These are phyloP conservation scores for Triplophysa siluroides DNA, from an alignment of 2,113 vertebrate species.

Conservation along the genomic window DNA sequence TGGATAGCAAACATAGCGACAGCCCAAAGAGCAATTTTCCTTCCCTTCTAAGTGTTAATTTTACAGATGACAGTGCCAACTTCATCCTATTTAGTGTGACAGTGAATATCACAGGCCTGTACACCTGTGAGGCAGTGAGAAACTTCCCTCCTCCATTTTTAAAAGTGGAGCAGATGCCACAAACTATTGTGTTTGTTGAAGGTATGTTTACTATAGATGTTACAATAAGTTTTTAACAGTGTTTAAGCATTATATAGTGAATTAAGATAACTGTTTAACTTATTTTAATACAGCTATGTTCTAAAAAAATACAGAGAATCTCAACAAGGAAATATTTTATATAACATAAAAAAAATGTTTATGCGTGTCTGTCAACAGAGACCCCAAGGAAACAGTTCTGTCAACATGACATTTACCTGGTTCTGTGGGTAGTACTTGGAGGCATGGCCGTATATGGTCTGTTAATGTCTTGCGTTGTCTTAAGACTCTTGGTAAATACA, in stretches of 20 bases:
- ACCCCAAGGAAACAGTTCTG: background rate
- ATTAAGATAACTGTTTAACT: background rate
- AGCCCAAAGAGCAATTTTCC: background rate
- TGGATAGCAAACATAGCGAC: background rate
- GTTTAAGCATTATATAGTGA: background rate
- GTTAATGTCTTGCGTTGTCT: conserved; percentile 23
- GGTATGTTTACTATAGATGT: conserved; percentile 22
- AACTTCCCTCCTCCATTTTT: conserved; percentile 46
- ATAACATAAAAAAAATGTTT: background rate
- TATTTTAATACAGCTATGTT: background rate
- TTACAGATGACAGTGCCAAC: background rate
- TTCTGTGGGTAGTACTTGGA: conserved; percentile 22
- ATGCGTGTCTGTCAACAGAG: background rate
- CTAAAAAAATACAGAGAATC: background rate
- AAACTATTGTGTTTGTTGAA: conserved; percentile 43
- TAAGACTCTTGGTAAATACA: conserved; percentile 47
- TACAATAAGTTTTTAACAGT: background rate
- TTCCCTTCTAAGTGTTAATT: background rate
- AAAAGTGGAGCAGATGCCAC: background rate
- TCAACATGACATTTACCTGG: background rate
- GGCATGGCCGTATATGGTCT: conserved; percentile 26
- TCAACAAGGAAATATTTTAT: background rate
- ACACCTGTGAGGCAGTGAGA: conserved; percentile 35
- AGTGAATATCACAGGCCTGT: conserved; percentile 36
- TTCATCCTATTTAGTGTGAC: conserved; percentile 37